phyloP scores from a whole-genome alignment of 2,888 invertebrate species.

The Siphonodentalium dalli region DNA sequence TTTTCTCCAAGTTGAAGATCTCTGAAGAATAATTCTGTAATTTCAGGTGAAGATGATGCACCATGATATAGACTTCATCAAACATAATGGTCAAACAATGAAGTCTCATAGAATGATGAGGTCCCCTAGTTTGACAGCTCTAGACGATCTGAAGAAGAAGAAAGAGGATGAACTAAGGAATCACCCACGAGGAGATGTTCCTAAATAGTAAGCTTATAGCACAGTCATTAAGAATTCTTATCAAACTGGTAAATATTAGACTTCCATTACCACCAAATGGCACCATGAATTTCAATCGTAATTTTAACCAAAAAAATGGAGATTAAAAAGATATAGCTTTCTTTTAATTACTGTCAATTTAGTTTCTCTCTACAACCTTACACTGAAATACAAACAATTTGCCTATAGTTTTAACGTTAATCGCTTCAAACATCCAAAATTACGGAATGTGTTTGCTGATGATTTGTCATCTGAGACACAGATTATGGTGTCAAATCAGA shows the following conservation, averaged over 20 bases:
- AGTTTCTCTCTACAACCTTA: too few species aligned
- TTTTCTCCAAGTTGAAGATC: neutral
- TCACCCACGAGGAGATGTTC: constrained; percentile 57
- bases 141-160: constrained; percentile 58
- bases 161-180: constrained; percentile 48
- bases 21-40: constrained; percentile 2
- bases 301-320: too few species aligned
- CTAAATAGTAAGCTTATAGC: constrained; percentile 61
- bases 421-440: too few species aligned
- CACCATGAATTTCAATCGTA: too few species aligned
- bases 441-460: too few species aligned
- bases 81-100: constrained; percentile 54
- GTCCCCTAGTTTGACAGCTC: constrained; percentile 53
- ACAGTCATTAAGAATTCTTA: neutral
- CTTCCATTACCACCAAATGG: too few species aligned
- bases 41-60: constrained; percentile 48
- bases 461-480: too few species aligned
- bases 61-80: constrained; percentile 58
- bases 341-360: too few species aligned
- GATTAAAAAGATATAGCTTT: too few species aligned
- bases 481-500: too few species aligned
- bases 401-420: too few species aligned
- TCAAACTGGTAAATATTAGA: neutral
- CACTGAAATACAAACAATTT: too few species aligned
- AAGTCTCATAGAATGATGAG: constrained; percentile 40